phyloP scores from a whole-genome alignment of 2,113 vertebrate species.

The Ciconia maguari region DNA sequence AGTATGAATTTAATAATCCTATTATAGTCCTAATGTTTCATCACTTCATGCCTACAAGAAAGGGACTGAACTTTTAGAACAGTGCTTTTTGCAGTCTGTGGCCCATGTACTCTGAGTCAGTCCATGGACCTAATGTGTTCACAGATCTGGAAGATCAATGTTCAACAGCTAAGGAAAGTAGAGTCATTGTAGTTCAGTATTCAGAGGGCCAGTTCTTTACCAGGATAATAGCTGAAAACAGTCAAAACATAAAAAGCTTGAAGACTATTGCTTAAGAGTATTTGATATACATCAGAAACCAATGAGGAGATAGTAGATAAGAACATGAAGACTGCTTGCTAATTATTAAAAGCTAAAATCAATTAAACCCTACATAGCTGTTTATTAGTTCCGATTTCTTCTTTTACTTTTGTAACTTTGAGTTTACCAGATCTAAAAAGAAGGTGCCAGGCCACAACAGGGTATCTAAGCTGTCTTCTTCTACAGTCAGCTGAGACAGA shows the following conservation, averaged over 20 bases:
- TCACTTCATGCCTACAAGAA: neutral
- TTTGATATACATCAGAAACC: neutral
- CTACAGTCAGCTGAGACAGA: neutral
- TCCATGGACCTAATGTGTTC: neutral
- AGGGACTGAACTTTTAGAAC: neutral
- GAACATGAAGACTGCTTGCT: neutral
- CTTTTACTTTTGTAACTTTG: neutral
- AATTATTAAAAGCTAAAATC: neutral
- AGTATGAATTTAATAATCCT: neutral
- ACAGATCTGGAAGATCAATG: neutral
- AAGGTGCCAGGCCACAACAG: neutral
- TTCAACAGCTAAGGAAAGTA: neutral
- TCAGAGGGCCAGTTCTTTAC: neutral
- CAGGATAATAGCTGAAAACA: neutral
- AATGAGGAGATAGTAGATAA: neutral
- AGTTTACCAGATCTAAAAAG: neutral
- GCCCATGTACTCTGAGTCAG: neutral
- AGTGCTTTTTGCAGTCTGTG: neutral
- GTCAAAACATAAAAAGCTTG: neutral
- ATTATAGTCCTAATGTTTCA: neutral
- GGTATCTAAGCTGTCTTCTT: neutral
- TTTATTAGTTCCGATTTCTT: neutral
- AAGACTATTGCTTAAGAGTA: neutral
- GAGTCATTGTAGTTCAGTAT: neutral
- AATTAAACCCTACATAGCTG: neutral